Conservation (phyloP, 2,888 invertebrate genomes). For the Pachymerium ferrugineum region DNA sequence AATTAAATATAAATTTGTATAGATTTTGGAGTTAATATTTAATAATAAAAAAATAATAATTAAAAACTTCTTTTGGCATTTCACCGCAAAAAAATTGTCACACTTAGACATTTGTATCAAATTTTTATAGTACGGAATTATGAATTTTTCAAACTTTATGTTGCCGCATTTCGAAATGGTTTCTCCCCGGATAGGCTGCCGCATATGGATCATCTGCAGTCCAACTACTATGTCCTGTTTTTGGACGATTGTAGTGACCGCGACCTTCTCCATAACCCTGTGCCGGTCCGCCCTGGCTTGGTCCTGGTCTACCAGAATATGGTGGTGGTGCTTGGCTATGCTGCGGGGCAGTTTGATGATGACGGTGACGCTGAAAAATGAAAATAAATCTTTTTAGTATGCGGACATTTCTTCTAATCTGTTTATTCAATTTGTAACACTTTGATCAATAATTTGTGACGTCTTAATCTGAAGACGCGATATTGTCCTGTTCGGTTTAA, state of each 20-base stretch:
- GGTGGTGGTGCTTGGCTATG: constrained; percentile 41
- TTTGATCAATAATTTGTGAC: no score
- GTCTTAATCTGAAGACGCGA: no score
- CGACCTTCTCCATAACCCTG: constrained; percentile 66
- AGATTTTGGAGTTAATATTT: no score
- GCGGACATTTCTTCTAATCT: background rate
- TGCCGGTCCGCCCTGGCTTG: constrained; percentile 53
- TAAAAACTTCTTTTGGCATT: no score
- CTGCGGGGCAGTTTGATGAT: constrained; percentile 37
- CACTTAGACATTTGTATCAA: no score
- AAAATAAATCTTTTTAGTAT: background rate
- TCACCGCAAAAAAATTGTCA: no score
- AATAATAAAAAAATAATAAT: no score
- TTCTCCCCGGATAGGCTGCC: constrained; percentile 61
- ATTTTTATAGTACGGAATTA: no score
- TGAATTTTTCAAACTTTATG: constrained; percentile 42
- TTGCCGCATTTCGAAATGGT: constrained; percentile 68
- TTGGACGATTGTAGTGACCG: constrained; percentile 56
- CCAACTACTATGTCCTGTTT: constrained; percentile 48
- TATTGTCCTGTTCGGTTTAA: no score
- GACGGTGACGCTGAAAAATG: constrained; percentile 38
- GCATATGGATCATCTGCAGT: constrained; percentile 62
- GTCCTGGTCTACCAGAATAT: constrained; percentile 40
- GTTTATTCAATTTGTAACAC: background rate
- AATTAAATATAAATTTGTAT: no score